Evolutionary conservation across 2,113 vertebrate species (phyloP).

Genomic region (Equus quagga): DNA sequence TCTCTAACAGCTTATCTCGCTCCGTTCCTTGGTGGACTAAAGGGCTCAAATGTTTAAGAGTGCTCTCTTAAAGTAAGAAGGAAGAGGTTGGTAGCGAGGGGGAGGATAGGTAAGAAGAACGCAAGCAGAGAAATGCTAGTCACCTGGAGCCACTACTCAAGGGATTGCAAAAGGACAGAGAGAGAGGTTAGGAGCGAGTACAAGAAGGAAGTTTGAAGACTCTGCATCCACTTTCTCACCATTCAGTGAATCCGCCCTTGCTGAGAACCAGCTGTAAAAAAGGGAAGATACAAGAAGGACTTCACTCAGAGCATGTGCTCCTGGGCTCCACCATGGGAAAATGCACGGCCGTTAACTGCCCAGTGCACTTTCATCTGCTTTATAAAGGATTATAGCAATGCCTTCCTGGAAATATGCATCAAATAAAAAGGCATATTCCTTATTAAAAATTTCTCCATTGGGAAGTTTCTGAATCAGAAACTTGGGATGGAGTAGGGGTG

Average conservation of each 20-base stretch:
- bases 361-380: neutral
- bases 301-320: neutral
- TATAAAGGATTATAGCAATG: neutral
- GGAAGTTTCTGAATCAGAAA: slow-evolving; percentile 36
- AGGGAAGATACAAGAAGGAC: neutral
- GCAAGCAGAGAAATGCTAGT: slow-evolving; percentile 14
- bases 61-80: slow-evolving; percentile 22
- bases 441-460: neutral
- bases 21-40: slow-evolving; percentile 28
- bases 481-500: neutral
- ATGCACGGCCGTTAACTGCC: neutral
- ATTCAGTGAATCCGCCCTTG: neutral
- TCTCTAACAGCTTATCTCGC: slow-evolving; percentile 46
- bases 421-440: neutral
- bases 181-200: neutral
- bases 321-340: neutral
- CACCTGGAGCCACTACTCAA: neutral
- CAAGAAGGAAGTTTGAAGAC: slow-evolving; percentile 51
- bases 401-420: neutral
- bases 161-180: neutral
- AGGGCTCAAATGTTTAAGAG: slow-evolving; percentile 38
- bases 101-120: neutral
- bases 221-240: slow-evolving; percentile 15
- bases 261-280: slow-evolving; percentile 2
- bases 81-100: neutral